Evolutionary conservation across 2,888 invertebrate species (phyloP), one percentile per base, ranked within the genome.

Genomic region (Spatulosminthurus flaviceps): DNA sequence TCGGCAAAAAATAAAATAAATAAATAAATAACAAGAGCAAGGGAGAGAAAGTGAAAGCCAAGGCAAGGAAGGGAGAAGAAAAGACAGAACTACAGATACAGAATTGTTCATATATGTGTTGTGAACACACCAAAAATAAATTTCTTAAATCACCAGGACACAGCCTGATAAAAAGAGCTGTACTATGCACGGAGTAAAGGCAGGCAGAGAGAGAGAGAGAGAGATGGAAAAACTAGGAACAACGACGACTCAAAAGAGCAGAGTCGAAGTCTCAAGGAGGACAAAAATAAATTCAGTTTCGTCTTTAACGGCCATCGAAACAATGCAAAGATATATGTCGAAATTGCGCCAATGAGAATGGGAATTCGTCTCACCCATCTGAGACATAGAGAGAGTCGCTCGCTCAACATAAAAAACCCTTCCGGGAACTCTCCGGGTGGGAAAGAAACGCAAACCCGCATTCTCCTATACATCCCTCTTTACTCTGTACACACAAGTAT

Each of bases 81-180:
- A 28, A 60, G 16, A 19, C 60, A 21, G 5, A 9, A 34, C 34
- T 34, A 34, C 34, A 34, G 34, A 4, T 34, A 34, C 9, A 34
- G n/a, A 22, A 24, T 71, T 41, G 22, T 69, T n/a, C 24, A n/a
- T 19, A n/a, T n/a, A 13, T 19, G 16, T 69, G 51, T 51, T 72
- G 43, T 70, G 28, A 73, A 60, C 71, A 73, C 66, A 66, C 78
- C 73, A 78, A 81, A 78, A 82, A 81, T 82, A 75, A 82, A 82
- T 81, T 82, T 82, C 80, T 82, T 83, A 83, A 83, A 83, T 83
- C 82, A 83, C 83, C 81, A 76, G 80, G 81, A 81, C 82, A 81
- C 79, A 81, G 81, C 82, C 82, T 82, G 70, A 71, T 71, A 81
- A 73, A 29, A 61, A 41, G 51, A 51, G n/a, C 5, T 11, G 4